Evolutionary conservation across 1,140 invertebrate genomes (phyloP), one percentile per base, ranked within the genome.

Genomic region (Drosophila pectinifera): DNA sequence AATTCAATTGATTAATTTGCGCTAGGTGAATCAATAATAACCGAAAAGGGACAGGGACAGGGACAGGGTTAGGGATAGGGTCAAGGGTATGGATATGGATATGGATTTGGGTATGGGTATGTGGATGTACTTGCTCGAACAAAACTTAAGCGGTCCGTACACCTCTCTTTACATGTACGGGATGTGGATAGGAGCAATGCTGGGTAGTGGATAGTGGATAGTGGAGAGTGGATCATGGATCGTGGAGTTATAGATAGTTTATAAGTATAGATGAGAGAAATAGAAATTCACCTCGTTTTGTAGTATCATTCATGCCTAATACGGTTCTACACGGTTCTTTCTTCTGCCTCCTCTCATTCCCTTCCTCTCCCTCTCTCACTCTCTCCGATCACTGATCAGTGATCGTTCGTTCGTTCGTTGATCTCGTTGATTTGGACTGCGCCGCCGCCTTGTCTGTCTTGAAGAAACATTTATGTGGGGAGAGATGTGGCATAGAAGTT

Each of bases 391-490:
- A 41, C 14, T 53, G 46, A 54, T 65, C 45, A 20, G 39, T 38
- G 51, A 55, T 46, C 24, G 16, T n/a, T 69, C 31, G 64, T 34
- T 57, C 65, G 26, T 69, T 75, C 45, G 65, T 64, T 73, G 54
- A 39, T 22, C n/a, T 63, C 57, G 42, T 55, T 58, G 22, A 18
- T 39, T n/a, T 36, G 41, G 53, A 34, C 16, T 57, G 31, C 28
- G 45, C 16, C 31, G 48, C n/a, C 31, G 73, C 8, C 38, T 65
- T 81, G 62, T 86, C 83, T 88, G 83, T 88, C 63, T 65, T 88
- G 83, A 83, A 88, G 83, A 88, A 89, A 88, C 75, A 88, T 88
- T 65, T 89, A 81, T 83, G 83, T 73, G 56, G 63, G 79, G 65
- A 62, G 72, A 45, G 41, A 22, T 63, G 76, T 80, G 84, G 75